Evolutionary conservation across 1,140 invertebrate genomes (phyloP).

Genomic region (Lineus longissimus): DNA sequence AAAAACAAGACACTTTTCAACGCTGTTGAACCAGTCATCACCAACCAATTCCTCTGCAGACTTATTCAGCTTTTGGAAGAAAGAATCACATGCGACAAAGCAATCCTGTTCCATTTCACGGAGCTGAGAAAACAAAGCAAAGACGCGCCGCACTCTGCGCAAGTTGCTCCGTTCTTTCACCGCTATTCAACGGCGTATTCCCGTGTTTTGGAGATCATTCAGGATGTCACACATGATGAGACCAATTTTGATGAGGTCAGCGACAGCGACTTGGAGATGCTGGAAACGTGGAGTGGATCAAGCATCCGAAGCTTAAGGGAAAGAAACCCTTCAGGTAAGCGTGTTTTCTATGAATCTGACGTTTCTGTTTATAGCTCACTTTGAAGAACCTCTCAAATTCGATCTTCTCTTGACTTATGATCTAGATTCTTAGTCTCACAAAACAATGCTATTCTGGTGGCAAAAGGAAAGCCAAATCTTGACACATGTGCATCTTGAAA

Average conservation of each 20-base stretch:
- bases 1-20: slow-evolving; percentile 87
- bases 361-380: too few species aligned
- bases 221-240: background rate
- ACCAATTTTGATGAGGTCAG: background rate
- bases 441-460: too few species aligned
- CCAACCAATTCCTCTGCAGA: slow-evolving; percentile 59
- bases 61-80: slow-evolving; percentile 62
- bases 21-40: slow-evolving; percentile 68
- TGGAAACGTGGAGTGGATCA: background rate
- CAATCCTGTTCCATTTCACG: slow-evolving; percentile 67
- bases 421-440: too few species aligned
- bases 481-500: too few species aligned
- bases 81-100: slow-evolving; percentile 68
- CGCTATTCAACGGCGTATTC: background rate
- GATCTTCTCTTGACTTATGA: too few species aligned
- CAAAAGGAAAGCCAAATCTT: too few species aligned
- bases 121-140: slow-evolving; percentile 62
- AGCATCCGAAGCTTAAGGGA: too few species aligned
- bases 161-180: background rate
- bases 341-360: too few species aligned
- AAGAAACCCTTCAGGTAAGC: too few species aligned
- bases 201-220: background rate
- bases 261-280: background rate
- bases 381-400: too few species aligned
- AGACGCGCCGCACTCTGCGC: slow-evolving; percentile 53